Base-by-base conservation (phyloP, 92 coral and sea anemone genomes). In the Galaxea fascicularis region DNA sequence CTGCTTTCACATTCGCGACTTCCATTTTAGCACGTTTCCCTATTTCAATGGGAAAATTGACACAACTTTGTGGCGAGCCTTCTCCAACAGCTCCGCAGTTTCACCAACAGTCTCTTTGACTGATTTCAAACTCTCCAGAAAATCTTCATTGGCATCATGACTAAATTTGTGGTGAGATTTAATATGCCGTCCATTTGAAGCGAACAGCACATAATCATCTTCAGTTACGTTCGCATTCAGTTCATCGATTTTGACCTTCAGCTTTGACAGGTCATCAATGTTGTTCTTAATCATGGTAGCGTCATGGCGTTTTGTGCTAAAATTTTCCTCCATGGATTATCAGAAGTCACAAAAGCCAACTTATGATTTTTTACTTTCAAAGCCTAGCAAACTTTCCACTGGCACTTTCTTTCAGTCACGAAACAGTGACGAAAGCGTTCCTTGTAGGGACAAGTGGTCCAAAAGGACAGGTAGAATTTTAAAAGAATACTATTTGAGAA, bases 261-360 rank as follows among this genome's bases (percentile, higher is more conserved):
- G 45, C 83, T 52, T 76, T 85, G 45, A 78, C 65, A 78, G 79
- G 84, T 45, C 78, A 57, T 78, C 83, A 56, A 4, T 78, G 79
- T 78, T 85, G 77, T 69, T 86, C 57, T 68, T 85, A 60, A 85
- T 85, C 60, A 41, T n/a, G n/a, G n/a, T n/a, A n/a, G n/a, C n/a
- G n/a, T n/a, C n/a, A n/a, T n/a, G n/a, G n/a, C n/a, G n/a, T 57
- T 85, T 78, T 53, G 83, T 85, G 59, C 65, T 46, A 71, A 66
- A 85, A 56, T 58, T 72, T 59, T 57, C 51, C 56, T 85, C 24
- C 89, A 77, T 78, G 89, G 66, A 78, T 70, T 77, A 75, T 62
- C 73, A n/a, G n/a, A n/a, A n/a, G n/a, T n/a, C n/a, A n/a, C n/a
- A n/a, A n/a, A n/a, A n/a, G n/a, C n/a, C n/a, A 84, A 64, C 82